A percentile compares a stretch with the other conserved stretches of the same genome.
These are phyloP conservation scores for Copidosoma aretas DNA, from an alignment of 2,888 invertebrate genomes.

Conservation along the genomic window DNA sequence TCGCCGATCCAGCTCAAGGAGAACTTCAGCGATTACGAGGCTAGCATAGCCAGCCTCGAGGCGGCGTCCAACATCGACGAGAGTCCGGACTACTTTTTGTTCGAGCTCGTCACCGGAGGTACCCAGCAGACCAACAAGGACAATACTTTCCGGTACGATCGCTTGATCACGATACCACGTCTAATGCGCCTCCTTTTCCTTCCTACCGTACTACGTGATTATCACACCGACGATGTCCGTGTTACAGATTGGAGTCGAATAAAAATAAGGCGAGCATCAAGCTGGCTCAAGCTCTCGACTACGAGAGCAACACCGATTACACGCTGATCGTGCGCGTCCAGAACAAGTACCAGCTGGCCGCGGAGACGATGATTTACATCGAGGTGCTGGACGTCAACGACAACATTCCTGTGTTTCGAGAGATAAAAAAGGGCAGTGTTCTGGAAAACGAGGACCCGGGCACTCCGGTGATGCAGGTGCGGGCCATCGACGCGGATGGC, in stretches of 20 bases:
- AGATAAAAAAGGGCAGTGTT: slow-evolving; percentile 81
- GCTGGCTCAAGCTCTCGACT: slow-evolving; percentile 80
- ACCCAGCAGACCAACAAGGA: slow-evolving; percentile 86
- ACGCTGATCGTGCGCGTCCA: slow-evolving; percentile 82
- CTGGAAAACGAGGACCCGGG: slow-evolving; percentile 84
- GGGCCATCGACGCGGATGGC: slow-evolving; percentile 86
- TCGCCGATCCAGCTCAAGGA: slow-evolving; percentile 75
- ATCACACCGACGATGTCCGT: background rate
- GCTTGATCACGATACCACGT: no score
- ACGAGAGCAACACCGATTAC: slow-evolving; percentile 84
- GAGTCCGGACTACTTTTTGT: slow-evolving; percentile 71
- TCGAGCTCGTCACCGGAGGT: slow-evolving; percentile 81
- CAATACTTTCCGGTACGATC: slow-evolving; percentile 66
- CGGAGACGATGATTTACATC: slow-evolving; percentile 80
- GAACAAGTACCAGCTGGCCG: slow-evolving; percentile 81
- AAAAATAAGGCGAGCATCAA: slow-evolving; percentile 77
- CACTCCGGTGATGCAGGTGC: slow-evolving; percentile 85
- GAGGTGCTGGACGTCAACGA: slow-evolving; percentile 89
- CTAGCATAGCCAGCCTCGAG: slow-evolving; percentile 73
- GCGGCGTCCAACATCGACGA: slow-evolving; percentile 81
- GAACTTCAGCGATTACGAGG: slow-evolving; percentile 75
- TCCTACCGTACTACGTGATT: background rate
- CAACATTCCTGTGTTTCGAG: slow-evolving; percentile 85
- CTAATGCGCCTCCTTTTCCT: background rate
- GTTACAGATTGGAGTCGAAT: slow-evolving; percentile 67